Base-by-base conservation (phyloP, 2,888 invertebrate species). In the Euzophera pinguis region DNA sequence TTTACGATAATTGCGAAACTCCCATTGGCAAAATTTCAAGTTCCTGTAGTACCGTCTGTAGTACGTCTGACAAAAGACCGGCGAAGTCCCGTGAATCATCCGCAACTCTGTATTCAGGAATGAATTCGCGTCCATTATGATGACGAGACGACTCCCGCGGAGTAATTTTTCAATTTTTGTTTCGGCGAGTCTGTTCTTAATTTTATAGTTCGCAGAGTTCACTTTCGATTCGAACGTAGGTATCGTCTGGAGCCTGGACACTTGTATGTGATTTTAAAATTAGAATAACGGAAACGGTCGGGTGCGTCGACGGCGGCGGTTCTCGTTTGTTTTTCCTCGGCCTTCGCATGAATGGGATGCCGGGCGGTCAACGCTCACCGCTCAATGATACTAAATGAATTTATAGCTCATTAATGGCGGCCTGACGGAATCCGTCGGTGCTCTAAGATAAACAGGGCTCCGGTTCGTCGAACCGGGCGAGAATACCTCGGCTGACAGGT, bases 21-120 rank as follows among this genome's bases (percentile, higher is more conserved):
- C 72, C 69, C 77, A 86, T 88, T 90, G 89, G 89, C 89, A 89
- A 82, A 87, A 85, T 83, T 83, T 88, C 89, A 90, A 90, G 78
- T 81, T 74, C 67, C 73, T 56, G 67, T 73, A 75, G 73, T 74
- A 66, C 68, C 75, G 88, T 89, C 89, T 89, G 88, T 89, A 87
- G 89, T 86, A 81, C 66, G 89, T 89, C 89, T 85, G 76, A 79
- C 75, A 77, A 76, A 67, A 72, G 68, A 67, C 71, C 61, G 60
- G 62, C 59, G 60, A 63, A 61, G 53, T 53, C 57, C 55, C 54
- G 50, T 83, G 85, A 85, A 73, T 86, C 86, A 84, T 72, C 55
- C 58, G 53, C 63, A 56, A 58, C 54, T 57, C 56, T 60, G 60
- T 63, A 58, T 62, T 62, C 52, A 55, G 59, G 60, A 61, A 64